A percentile compares a stretch with the other conserved stretches of the same genome.
phyloP scores from a whole-genome alignment of 64 coral and sea anemone genomes.

The Actinia tenebrosa region DNA sequence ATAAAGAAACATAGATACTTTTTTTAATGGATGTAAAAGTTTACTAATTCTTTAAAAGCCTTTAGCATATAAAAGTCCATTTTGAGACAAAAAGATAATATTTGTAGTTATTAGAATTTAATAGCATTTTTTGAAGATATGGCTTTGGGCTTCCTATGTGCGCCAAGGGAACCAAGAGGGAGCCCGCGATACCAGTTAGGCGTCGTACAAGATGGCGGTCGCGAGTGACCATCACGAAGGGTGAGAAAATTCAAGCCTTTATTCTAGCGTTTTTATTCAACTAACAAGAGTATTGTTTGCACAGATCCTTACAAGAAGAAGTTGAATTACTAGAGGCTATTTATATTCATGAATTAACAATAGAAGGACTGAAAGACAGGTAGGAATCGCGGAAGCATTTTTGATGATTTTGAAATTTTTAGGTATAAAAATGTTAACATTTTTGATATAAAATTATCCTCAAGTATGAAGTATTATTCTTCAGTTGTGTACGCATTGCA shows the following conservation, averaged over 20 bases:
- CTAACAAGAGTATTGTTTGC: neutral
- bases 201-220: conserved; percentile 43
- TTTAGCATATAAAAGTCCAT: too few species aligned
- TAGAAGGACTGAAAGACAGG: conserved; percentile 46
- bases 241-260: neutral
- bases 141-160: too few species aligned
- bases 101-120: too few species aligned
- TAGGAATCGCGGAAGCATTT: neutral
- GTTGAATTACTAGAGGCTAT: conserved; percentile 68
- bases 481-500: too few species aligned
- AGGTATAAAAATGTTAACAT: neutral
- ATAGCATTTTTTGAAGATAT: too few species aligned
- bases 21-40: too few species aligned
- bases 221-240: conserved; percentile 2
- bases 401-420: neutral
- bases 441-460: too few species aligned
- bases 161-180: neutral
- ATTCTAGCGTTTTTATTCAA: neutral
- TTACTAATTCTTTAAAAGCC: too few species aligned
- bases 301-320: conserved; percentile 47
- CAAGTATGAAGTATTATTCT: too few species aligned
- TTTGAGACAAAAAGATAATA: too few species aligned
- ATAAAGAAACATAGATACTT: too few species aligned
- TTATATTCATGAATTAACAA: conserved; percentile 69
- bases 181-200: neutral